Base-by-base conservation (phyloP, 2,888 invertebrate genomes). In the Lasioglossum leucozonium region DNA sequence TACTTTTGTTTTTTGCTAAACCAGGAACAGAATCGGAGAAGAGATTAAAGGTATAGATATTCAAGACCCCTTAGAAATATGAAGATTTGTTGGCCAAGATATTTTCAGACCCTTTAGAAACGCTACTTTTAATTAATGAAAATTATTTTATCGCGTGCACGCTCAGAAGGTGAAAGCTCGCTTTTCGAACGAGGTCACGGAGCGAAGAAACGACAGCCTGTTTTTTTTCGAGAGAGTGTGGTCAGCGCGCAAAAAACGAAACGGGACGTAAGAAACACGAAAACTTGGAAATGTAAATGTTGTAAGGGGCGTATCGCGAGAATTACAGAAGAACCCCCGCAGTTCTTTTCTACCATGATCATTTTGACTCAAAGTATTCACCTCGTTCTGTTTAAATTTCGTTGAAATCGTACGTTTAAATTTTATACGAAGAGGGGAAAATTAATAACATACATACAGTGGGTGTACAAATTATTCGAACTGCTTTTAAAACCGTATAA, bases 121-220 rank as follows among this genome's bases (percentile, higher is more conserved):
- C 47, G 69, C 67, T 13, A 47, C 30, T 75, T 81, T 81, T 81
- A 82, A 72, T 82, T 81, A 82, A 82, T 72, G 81, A 62, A 75
- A 65, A 82, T 80, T 80, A 82, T 81, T 82, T 81, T 34, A 71
- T 82, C 82, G 51, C 75, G 75, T 71, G 62, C 75, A 11, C 75
- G 16, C 26, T 8, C 40, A 51, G 16, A 55, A n/a, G 30, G 22
- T 6, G 34, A 34, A 67, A 44, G 37, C 51, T 47, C 47, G 16
- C n/a, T 74, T 73, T 75, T 75, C 62, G 58, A 82, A 82, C 51
- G 71, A 51, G 82, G 81, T 34, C 82, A 58, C 26, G 42, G 40
- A 6, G 51, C 42, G 47, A 51, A 47, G 73, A 30, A 80, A 71
- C 34, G 37, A 34, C 30, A 6, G 16, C 62, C 10, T 10, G 34